phyloP scores from a whole-genome alignment of 1,140 invertebrate genomes.

The Ceratoteleas bidentatus region DNA sequence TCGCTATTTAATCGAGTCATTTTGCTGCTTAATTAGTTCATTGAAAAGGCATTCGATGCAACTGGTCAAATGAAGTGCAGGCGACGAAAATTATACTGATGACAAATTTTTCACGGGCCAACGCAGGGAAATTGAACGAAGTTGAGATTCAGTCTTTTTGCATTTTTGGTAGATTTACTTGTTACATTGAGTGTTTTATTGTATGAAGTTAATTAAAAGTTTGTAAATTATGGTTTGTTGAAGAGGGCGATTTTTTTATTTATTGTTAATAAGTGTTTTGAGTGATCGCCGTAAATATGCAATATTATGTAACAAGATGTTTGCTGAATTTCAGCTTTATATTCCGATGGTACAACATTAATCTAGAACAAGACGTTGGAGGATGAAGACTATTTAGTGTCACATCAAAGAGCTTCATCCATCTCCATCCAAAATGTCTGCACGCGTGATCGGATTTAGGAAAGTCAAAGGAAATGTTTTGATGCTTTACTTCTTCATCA shows the following conservation, averaged over 20 bases:
- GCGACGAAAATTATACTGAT: slow-evolving; percentile 23
- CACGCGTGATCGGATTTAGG: slow-evolving; percentile 32
- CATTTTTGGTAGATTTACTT: neutral
- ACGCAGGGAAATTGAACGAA: neutral
- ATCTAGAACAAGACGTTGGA: slow-evolving; percentile 21
- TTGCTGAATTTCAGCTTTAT: slow-evolving; percentile 2
- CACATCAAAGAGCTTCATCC: slow-evolving; percentile 46
- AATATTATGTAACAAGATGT: neutral
- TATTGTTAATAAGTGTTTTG: neutral
- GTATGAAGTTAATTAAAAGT: neutral
- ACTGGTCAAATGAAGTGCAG: slow-evolving; percentile 44
- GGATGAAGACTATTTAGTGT: slow-evolving; percentile 48
- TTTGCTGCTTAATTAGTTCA: slow-evolving; percentile 62
- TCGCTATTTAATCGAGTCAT: slow-evolving; percentile 51
- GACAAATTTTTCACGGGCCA: slow-evolving; percentile 23
- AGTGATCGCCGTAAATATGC: neutral
- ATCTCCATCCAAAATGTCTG: slow-evolving; percentile 34
- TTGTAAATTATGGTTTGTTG: neutral
- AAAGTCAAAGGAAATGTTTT: slow-evolving; percentile 22
- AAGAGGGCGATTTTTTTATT: neutral
- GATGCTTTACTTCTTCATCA: slow-evolving; percentile 14
- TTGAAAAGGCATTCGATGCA: slow-evolving; percentile 45
- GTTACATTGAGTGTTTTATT: neutral
- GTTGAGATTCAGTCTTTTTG: neutral
- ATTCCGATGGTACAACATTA: slow-evolving; percentile 22